These are phyloP conservation scores for Cheirogaleus major DNA, from an alignment of 2,797 vertebrate genomes.

Conservation along the genomic window DNA sequence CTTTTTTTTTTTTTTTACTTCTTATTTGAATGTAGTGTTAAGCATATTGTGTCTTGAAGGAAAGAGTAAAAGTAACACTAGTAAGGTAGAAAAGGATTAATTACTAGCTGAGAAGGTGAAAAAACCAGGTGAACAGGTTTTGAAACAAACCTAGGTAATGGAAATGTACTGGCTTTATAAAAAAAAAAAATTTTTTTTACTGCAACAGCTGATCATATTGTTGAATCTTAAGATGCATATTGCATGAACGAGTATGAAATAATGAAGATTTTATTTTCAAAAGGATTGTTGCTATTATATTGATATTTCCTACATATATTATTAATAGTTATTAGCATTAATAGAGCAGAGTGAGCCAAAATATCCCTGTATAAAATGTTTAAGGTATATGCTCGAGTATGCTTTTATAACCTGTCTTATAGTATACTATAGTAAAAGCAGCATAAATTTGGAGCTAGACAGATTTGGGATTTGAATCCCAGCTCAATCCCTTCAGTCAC, in stretches of 20 bases:
- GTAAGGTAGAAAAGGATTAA: conserved; percentile 70
- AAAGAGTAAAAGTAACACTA: conserved; percentile 59
- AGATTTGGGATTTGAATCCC: neutral
- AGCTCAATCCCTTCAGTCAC: neutral
- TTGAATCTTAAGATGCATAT: conserved; percentile 18
- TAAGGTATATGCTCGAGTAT: neutral
- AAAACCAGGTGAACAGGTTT: conserved; percentile 84
- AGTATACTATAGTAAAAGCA: neutral
- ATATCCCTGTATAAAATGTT: neutral
- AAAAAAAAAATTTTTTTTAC: neutral
- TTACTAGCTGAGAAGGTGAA: conserved; percentile 82
- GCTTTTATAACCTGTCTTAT: conserved; percentile 11
- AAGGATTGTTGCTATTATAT: conserved; percentile 31
- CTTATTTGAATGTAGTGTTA: conserved; percentile 17
- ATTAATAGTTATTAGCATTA: neutral
- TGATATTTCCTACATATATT: conserved; percentile 1
- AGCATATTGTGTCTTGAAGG: conserved; percentile 48
- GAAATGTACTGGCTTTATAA: conserved; percentile 72
- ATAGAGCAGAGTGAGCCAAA: neutral
- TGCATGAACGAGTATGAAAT: conserved; percentile 55
- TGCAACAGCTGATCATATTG: conserved; percentile 67
- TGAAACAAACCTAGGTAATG: conserved; percentile 76
- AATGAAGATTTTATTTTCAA: neutral
- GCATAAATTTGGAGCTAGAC: conserved; percentile 8
- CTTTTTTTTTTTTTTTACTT: neutral